phyloP scores from a whole-genome alignment of 2,888 invertebrate species.

The Cremastinae sp. region DNA sequence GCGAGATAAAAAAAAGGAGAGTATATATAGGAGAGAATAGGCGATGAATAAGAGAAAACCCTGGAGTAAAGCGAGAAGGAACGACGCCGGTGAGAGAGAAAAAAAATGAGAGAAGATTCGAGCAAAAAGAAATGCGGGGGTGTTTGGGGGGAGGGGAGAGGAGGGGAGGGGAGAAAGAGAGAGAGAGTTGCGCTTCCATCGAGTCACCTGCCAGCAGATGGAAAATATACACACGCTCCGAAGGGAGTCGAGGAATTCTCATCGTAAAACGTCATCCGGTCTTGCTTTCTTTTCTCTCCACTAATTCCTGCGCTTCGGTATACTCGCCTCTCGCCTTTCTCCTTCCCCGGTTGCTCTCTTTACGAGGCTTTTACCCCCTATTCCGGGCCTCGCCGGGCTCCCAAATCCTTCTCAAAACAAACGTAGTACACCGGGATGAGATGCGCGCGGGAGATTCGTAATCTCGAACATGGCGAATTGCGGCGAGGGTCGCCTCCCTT shows the following conservation, averaged over 20 bases:
- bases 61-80: constrained; percentile 38
- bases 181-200: constrained; percentile 38
- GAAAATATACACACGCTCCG: constrained; percentile 14
- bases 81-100: constrained; percentile 26
- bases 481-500: not conserved
- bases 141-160: not conserved
- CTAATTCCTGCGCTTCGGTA: not conserved
- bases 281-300: constrained; percentile 33
- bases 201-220: constrained; percentile 30
- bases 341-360: not conserved
- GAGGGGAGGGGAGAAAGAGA: constrained; percentile 4
- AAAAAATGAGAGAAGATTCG: too few relatives aligned
- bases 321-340: not conserved
- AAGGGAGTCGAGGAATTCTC: constrained; percentile 42
- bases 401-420: too few relatives aligned
- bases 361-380: constrained; percentile 23
- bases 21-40: constrained; percentile 26
- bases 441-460: constrained; percentile 36
- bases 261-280: constrained; percentile 49
- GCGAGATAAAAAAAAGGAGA: too few relatives aligned
- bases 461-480: constrained; percentile 43
- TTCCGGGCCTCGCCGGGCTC: constrained; percentile 3
- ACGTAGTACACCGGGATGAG: constrained; percentile 11
- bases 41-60: constrained; percentile 52
- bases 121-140: too few relatives aligned